Base-by-base conservation (phyloP, 2,888 invertebrate species). In the Eurytoma adleriae region DNA sequence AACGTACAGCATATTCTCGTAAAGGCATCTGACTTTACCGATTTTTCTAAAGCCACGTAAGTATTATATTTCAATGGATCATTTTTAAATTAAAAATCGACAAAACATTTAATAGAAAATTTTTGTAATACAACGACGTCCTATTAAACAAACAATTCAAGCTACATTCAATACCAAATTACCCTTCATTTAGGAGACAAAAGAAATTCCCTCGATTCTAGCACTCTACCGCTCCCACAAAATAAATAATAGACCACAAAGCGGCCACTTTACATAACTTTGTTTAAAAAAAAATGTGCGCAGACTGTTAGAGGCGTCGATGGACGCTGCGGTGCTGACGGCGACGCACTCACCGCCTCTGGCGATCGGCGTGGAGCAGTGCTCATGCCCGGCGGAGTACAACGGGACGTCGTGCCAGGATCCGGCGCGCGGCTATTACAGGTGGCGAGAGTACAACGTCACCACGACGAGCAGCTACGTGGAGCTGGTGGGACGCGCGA, bases 341-440 rank as follows among this genome's bases (percentile, higher is more conserved):
- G 92, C 93, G 66, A 94, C 93, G 52, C 93, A 93, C 14, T 94
- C 93, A 0, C 94, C 93, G 82, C 94, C 94, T n/a, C 88, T 93
- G 61, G 96, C 97, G 0, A 93, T 93, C 50, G 96, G 97, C 0
- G 95, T 98, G 2, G 98, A 98, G 91, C 92, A 95, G 79, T 98
- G 98, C 90, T 93, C 93, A 67, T 98, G 98, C 88, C 96, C 97
- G 0, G 91, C 92, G 0, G 93, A 94, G 80, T 98, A 97, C 91
- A 93, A 95, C 83, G 96, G 97, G 0, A 93, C 95, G 0, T 99
- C 98, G 0, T 99, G 99, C 90, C 99, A 98, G 91, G 94, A 95
- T 88, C 96, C 97, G 0, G 95, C 95, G 57, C 90, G 93, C 10
- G 99, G 98, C 0, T 98, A 95, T 91, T 96, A 94, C 87, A 92